Percentiles rank a stretch among this genome's conserved stretches.
Conservation (phyloP, 2,113 vertebrate species). For the Dascyllus trimaculatus region DNA sequence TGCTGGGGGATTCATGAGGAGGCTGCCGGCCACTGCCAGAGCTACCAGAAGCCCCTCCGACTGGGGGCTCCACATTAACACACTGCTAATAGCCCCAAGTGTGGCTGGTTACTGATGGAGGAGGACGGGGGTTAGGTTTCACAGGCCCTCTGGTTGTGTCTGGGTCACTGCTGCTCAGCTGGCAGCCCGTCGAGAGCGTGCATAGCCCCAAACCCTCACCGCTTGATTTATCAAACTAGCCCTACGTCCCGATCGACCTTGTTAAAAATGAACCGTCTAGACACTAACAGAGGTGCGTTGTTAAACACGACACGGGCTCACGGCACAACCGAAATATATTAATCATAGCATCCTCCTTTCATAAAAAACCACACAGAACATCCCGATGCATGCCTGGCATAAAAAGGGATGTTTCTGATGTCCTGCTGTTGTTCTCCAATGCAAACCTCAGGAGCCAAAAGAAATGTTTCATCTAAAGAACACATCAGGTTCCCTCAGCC, state of each 20-base stretch:
- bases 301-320: constrained; percentile 10
- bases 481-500: constrained; percentile 9
- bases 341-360: constrained; percentile 10
- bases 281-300: constrained; percentile 19
- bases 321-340: neutral
- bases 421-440: constrained; percentile 5
- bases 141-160: constrained; percentile 25
- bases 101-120: constrained; percentile 11
- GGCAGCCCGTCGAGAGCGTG: neutral
- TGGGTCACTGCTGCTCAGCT: constrained; percentile 34
- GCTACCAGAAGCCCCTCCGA: neutral
- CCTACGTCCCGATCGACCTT: neutral
- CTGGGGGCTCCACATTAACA: constrained; percentile 16
- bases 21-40: neutral
- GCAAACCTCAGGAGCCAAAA: constrained; percentile 1
- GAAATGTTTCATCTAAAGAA: constrained; percentile 6
- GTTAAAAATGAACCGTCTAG: constrained; percentile 32
- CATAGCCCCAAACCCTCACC: constrained; percentile 3
- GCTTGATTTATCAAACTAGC: constrained; percentile 1
- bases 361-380: constrained; percentile 25
- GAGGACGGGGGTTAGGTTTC: constrained; percentile 22
- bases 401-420: constrained; percentile 8
- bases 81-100: constrained; percentile 3
- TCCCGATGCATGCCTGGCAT: neutral
- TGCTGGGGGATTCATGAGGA: constrained; percentile 15